Evolutionary conservation across 2,888 invertebrate species (phyloP), one percentile per base, ranked within the genome.

Genomic region (Parthenolecanium corni): DNA sequence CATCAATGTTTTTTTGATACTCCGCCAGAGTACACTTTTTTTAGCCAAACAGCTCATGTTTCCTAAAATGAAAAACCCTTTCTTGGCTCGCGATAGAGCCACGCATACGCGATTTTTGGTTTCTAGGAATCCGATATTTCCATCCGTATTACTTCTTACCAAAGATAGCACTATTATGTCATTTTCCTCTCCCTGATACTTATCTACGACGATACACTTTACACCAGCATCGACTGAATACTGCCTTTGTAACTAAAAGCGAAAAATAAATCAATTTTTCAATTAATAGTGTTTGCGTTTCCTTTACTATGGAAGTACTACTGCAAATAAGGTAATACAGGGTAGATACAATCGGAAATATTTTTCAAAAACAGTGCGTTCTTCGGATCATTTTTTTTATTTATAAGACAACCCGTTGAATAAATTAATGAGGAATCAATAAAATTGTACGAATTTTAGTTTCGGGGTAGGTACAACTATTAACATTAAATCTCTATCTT

Each of bases 1-100:
- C 4, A 71, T 21, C 23, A 65, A 47, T 14, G 57, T 61, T 6
- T 18, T 18, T 46, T 64, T 36, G 21, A 65, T 40, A 23, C 12
- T 25, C 25, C 18, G 24, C 65, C 65, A 65, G 25, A 65, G 46
- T 11, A 40, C 23, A 61, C 65, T 64, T 6, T 12, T 76, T 0
- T 74, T 23, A 14, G 65, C 24, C 25, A 65, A 44, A 53, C 52
- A 42, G 16, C 52, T 36, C 40, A 65, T 58, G 49, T 65, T 61
- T 42, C 65, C 65, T 9, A 52, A 38, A 14, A 65, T 61, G 57
- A 53, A 65, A 42, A 65, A 64, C n/a, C 65, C 65, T 14, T 46
- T 9, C 44, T 64, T 65, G 25, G 65, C 65, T 40, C 65, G 56
- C 12, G 65, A 64, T 6, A 65, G 31, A 1, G 65, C 65, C n/a